Evolutionary conservation across 1,140 invertebrate species (phyloP).

Genomic region (Drosophila carrolli): DNA sequence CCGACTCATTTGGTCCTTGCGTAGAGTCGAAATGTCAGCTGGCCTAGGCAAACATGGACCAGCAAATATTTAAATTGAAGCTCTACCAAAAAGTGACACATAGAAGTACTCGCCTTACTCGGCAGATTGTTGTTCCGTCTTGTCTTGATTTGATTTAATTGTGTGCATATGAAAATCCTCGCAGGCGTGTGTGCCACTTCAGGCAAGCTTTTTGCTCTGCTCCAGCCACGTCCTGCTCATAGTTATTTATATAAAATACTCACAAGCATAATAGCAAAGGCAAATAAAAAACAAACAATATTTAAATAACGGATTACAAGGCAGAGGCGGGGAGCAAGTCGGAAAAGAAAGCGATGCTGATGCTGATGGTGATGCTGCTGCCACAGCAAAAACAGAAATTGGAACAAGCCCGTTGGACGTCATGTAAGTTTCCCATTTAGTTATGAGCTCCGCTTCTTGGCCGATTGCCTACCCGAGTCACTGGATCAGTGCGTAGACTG

Average conservation of each 20-base stretch:
- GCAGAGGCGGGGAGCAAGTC: constrained; percentile 18
- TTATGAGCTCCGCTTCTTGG: constrained; percentile 40
- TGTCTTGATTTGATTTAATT: constrained; percentile 50
- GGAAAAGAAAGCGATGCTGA: constrained; percentile 4
- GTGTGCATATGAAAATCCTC: constrained; percentile 10
- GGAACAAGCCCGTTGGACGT: constrained; percentile 18
- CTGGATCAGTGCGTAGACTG: constrained; percentile 63
- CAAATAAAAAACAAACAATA: constrained; percentile 76
- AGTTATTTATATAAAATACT: constrained; percentile 79
- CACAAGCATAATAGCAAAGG: constrained; percentile 65
- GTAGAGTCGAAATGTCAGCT: constrained; percentile 48
- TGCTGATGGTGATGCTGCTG: constrained; percentile 16
- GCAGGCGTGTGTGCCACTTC: background rate
- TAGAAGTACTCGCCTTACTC: constrained; percentile 35
- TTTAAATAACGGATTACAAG: constrained; percentile 79
- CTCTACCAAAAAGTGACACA: constrained; percentile 17
- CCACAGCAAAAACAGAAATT: constrained; percentile 50
- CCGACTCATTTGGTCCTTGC: background rate
- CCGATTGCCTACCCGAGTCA: constrained; percentile 44
- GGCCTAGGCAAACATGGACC: constrained; percentile 4
- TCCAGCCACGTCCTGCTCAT: constrained; percentile 32
- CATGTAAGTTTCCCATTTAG: constrained; percentile 46
- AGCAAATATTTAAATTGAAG: constrained; percentile 45
- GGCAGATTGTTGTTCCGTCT: constrained; percentile 27
- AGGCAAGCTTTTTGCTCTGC: constrained; percentile 35